Percentiles rank a stretch among this genome's conserved stretches.
Evolutionary conservation across 1,140 invertebrate genomes (phyloP).

Genomic region (Platyura marginata): DNA sequence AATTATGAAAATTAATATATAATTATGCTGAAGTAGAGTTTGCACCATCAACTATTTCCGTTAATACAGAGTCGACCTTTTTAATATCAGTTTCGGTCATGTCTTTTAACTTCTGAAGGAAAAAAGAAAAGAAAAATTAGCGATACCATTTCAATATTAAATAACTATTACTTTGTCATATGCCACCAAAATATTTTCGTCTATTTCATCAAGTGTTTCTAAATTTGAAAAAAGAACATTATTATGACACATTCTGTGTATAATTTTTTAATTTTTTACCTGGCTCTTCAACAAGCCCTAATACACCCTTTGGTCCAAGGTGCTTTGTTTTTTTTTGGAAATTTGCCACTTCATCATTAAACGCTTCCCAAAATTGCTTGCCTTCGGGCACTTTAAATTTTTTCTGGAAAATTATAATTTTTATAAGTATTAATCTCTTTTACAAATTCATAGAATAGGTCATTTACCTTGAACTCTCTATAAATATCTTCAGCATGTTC

Average conservation of each 20-base stretch:
- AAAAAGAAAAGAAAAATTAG: too few relatives aligned
- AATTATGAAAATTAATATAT: too few relatives aligned
- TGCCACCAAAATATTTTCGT: neutral
- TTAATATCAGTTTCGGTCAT: too few relatives aligned
- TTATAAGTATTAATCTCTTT: slow-evolving; percentile 3
- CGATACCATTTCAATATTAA: neutral
- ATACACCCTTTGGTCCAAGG: slow-evolving; percentile 32
- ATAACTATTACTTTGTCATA: neutral
- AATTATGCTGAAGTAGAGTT: too few relatives aligned
- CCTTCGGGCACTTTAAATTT: slow-evolving; percentile 29
- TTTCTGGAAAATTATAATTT: slow-evolving; percentile 15
- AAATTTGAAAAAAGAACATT: too few relatives aligned
- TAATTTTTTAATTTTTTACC: too few relatives aligned
- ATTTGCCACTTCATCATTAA: slow-evolving; percentile 30
- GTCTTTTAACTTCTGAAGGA: too few relatives aligned
- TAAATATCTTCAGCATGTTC: slow-evolving; percentile 43
- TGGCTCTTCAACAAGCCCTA: slow-evolving; percentile 28
- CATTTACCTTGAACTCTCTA: slow-evolving; percentile 35
- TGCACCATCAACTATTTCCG: too few relatives aligned
- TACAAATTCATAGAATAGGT: slow-evolving; percentile 1
- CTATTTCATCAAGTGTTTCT: too few relatives aligned
- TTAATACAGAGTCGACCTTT: too few relatives aligned
- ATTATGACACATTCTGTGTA: too few relatives aligned
- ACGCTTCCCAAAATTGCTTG: slow-evolving; percentile 36
- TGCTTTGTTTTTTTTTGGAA: slow-evolving; percentile 36